Base-by-base conservation (phyloP, 2,113 vertebrate genomes). In the Reinhardtius hippoglossoides region DNA sequence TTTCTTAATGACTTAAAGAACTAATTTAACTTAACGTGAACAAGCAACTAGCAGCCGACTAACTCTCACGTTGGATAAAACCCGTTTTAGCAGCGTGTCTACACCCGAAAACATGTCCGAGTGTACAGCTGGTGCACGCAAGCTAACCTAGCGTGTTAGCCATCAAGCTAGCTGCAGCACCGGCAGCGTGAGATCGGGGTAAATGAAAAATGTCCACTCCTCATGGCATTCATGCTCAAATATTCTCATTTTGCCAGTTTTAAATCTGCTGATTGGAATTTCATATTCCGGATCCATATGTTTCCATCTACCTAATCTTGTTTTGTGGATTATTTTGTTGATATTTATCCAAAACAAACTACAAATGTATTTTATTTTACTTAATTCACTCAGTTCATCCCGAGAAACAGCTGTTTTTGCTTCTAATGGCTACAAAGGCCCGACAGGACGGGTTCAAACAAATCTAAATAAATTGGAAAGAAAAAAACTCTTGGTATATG, bases 91-190 rank as follows among this genome's bases (percentile, higher is more conserved):
- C 0, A 4, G 0, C 21, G 0, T 37, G 2, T 10, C 8, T 31
- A 0, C 5, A 26, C 5, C 18, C 12, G 2, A 24, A 12, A 1
- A 3, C 4, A 4, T 40, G 3, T 63, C 40, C 48, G 6, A 48
- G 7, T 54, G 20, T 9, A 2, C 27, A 31, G 9, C 21, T 71
- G 52, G 50, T 50, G 40, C 12, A 3, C 6, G 0, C 18, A 42
- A 52, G 60, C 63, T 71, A 70, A 54, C 66, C 35, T 90, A 91
- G 74, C 80, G 66, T 1, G 73, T 67, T 85, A 78, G 86, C 85
- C 57, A 12, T 10, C 5, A 76, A 62, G 85, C 78, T 83, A 76
- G 27, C 24, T 26, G 20, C 54, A 35, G 24, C 1, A 21, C 20
- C 40, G 9, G 40, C 37, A 65, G 52, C 68, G 60, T 24, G 50